Percentiles rank a stretch among this genome's conserved stretches.
These are phyloP conservation scores for Sialia sialis DNA, from an alignment of 2,113 vertebrate species.

Conservation along the genomic window DNA sequence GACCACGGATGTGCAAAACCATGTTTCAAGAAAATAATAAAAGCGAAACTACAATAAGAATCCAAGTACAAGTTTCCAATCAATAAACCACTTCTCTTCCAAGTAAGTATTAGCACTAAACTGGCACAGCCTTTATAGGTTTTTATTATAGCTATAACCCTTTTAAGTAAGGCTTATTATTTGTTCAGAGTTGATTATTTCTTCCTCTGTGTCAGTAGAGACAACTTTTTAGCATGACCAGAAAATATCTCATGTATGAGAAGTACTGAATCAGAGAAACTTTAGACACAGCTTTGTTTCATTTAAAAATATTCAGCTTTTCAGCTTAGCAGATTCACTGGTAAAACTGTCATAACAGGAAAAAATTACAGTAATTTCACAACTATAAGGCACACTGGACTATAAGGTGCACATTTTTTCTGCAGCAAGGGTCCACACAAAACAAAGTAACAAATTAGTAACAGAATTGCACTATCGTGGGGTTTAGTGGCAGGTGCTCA, in stretches of 20 bases:
- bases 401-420: no score
- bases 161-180: neutral
- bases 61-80: neutral
- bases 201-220: neutral
- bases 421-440: no score
- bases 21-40: neutral
- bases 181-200: neutral
- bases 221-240: neutral
- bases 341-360: neutral
- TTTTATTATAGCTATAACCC: neutral
- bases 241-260: neutral
- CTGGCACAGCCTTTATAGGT: neutral
- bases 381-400: no score
- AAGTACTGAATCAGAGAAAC: neutral
- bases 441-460: no score
- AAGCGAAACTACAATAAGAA: neutral
- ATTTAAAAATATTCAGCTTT: neutral
- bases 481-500: no score
- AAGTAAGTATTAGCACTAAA: neutral
- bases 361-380: no score
- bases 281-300: neutral
- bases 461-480: no score
- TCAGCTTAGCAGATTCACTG: neutral
- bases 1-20: neutral
- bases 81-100: neutral